Conservation (phyloP, 2,797 vertebrate species). For the Halcyon chelicuti region DNA sequence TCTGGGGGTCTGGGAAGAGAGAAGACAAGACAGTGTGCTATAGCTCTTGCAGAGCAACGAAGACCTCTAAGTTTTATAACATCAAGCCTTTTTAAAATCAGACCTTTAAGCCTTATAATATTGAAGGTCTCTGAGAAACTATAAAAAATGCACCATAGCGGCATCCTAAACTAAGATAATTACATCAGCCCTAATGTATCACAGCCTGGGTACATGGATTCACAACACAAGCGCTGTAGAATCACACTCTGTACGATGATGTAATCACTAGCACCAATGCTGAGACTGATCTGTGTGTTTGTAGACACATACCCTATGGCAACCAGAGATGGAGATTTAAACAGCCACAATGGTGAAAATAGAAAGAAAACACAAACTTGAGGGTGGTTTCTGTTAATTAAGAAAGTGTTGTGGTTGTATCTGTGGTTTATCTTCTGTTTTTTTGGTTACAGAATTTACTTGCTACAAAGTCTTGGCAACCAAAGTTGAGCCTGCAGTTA, state of each 20-base stretch:
- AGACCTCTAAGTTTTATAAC: background rate
- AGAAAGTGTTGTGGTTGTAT: slow-evolving; percentile 35
- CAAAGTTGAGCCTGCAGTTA: background rate
- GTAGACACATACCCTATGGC: background rate
- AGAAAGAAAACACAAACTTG: background rate
- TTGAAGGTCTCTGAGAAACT: background rate
- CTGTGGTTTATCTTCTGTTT: slow-evolving; percentile 25
- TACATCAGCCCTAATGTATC: background rate
- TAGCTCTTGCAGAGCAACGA: background rate
- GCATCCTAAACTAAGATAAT: background rate
- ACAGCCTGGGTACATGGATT: background rate
- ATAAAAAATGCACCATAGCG: background rate
- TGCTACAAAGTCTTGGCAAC: slow-evolving; percentile 29
- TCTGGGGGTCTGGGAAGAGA: background rate
- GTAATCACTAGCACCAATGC: background rate
- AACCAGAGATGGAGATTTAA: background rate
- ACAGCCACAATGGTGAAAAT: background rate
- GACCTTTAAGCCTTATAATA: no score
- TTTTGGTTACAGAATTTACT: slow-evolving; percentile 21
- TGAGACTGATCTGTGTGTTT: background rate
- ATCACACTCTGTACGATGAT: background rate
- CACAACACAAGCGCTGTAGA: background rate
- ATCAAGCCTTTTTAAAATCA: no score
- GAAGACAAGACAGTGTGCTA: background rate
- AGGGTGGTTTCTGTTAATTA: slow-evolving; percentile 44